These are phyloP conservation scores for Scortum barcoo DNA, from an alignment of 2,113 vertebrate species.

Conservation along the genomic window DNA sequence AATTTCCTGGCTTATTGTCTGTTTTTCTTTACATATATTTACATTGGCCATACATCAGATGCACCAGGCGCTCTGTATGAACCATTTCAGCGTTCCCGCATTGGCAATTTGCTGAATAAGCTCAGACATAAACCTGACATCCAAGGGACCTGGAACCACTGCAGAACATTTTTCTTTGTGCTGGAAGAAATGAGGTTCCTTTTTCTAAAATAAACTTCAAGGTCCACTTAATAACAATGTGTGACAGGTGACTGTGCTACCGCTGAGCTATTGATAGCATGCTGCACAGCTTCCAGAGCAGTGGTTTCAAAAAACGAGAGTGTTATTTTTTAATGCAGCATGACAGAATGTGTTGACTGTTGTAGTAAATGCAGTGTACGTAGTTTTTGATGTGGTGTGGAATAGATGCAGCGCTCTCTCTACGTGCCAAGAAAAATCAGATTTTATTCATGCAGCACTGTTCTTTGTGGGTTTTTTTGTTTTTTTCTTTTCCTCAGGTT, in stretches of 20 bases:
- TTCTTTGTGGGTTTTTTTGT: slow-evolving; percentile 12
- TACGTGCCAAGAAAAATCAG: slow-evolving; percentile 21
- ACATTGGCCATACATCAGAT: slow-evolving; percentile 38
- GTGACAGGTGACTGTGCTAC: slow-evolving; percentile 50
- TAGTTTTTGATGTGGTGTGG: slow-evolving; percentile 41
- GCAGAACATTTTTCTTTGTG: slow-evolving; percentile 10
- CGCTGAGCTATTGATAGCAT: slow-evolving; percentile 61
- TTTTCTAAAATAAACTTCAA: slow-evolving; percentile 59
- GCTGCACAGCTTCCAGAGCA: not conserved
- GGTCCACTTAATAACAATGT: slow-evolving; percentile 44
- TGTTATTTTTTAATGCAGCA: slow-evolving; percentile 48
- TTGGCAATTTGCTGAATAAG: slow-evolving; percentile 51
- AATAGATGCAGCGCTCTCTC: slow-evolving; percentile 16
- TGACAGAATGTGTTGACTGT: slow-evolving; percentile 40
- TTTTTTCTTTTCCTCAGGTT: too few relatives aligned
- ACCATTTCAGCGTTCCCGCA: not conserved
- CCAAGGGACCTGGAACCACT: slow-evolving; percentile 16
- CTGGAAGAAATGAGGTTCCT: slow-evolving; percentile 25
- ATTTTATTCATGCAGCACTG: slow-evolving; percentile 5
- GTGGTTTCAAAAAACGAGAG: slow-evolving; percentile 39
- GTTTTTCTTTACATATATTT: slow-evolving; percentile 50
- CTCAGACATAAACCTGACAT: slow-evolving; percentile 35
- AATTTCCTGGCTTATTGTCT: slow-evolving; percentile 44
- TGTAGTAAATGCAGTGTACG: slow-evolving; percentile 40
- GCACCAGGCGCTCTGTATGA: not conserved